Evolutionary conservation across 2,888 invertebrate genomes (phyloP).

Genomic region (Argynnis bischoffii): DNA sequence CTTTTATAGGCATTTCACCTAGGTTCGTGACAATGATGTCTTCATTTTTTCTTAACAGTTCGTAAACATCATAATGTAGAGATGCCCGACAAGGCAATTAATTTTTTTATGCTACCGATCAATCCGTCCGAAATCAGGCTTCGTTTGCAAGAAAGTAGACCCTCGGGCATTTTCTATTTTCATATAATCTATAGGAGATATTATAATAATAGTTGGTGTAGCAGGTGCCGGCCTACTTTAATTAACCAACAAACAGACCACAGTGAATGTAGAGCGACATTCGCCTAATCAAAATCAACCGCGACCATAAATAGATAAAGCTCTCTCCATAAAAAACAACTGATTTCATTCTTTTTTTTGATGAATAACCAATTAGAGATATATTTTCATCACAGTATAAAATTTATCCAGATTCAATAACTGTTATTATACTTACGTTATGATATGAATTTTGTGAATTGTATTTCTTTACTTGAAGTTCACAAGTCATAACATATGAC

Average conservation of each 20-base stretch:
- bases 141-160: constrained; percentile 69
- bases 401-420: no score
- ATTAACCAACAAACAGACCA: constrained; percentile 57
- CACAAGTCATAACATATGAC: no score
- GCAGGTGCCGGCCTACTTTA: constrained; percentile 62
- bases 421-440: no score
- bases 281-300: constrained; percentile 55
- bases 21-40: not conserved
- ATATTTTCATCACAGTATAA: not conserved
- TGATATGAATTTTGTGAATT: no score
- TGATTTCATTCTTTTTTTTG: not conserved
- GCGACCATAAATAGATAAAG: constrained; percentile 39
- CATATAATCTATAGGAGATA: constrained; percentile 68
- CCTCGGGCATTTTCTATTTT: constrained; percentile 76
- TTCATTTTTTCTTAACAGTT: not conserved
- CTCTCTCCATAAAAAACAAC: not conserved
- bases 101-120: constrained; percentile 53
- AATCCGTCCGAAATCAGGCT: constrained; percentile 61
- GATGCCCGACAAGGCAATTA: constrained; percentile 38
- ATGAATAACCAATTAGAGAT: not conserved
- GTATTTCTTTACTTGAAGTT: no score
- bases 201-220: constrained; percentile 65
- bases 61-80: not conserved
- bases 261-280: constrained; percentile 53
- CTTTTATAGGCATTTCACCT: no score